Percentiles rank a stretch among this genome's conserved stretches.
phyloP scores from a whole-genome alignment of 1,140 invertebrate genomes.

The Penaeus japonicus region DNA sequence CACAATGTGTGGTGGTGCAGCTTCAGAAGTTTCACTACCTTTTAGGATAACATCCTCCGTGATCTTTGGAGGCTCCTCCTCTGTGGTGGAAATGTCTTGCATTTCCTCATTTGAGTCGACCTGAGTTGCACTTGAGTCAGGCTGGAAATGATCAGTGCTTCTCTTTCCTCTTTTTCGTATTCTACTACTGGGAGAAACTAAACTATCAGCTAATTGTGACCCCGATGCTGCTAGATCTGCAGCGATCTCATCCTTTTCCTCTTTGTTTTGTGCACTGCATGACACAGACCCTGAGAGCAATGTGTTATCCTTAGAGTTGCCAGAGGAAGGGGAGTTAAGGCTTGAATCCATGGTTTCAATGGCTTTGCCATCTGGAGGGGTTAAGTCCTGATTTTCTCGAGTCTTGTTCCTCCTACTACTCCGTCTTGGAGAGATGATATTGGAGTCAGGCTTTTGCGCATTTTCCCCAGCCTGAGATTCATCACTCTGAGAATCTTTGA shows the following conservation, averaged over 20 bases:
- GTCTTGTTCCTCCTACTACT: constrained; percentile 24
- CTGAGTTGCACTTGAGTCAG: neutral
- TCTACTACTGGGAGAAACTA: constrained; percentile 10
- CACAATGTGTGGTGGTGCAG: no score
- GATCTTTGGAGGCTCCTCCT: neutral
- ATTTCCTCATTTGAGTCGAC: neutral
- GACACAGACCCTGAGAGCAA: constrained; percentile 21
- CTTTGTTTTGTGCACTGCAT: constrained; percentile 12
- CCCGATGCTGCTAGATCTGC: neutral
- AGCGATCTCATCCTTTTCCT: constrained; percentile 8
- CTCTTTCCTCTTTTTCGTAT: constrained; percentile 11
- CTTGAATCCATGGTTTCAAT: constrained; percentile 9
- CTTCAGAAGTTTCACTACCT: neutral
- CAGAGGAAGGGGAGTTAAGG: neutral
- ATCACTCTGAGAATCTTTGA: constrained; percentile 20
- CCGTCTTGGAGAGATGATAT: constrained; percentile 33
- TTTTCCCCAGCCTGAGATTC: neutral
- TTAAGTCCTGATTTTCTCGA: neutral
- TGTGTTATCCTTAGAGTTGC: constrained; percentile 28
- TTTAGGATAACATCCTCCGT: neutral
- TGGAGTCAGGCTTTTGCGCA: neutral
- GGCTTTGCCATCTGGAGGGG: neutral
- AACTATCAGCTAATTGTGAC: neutral
- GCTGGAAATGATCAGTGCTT: neutral
- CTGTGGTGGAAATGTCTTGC: neutral